These are phyloP conservation scores for Philhelius pedissequus DNA, from an alignment of 2,888 invertebrate genomes.

Conservation along the genomic window DNA sequence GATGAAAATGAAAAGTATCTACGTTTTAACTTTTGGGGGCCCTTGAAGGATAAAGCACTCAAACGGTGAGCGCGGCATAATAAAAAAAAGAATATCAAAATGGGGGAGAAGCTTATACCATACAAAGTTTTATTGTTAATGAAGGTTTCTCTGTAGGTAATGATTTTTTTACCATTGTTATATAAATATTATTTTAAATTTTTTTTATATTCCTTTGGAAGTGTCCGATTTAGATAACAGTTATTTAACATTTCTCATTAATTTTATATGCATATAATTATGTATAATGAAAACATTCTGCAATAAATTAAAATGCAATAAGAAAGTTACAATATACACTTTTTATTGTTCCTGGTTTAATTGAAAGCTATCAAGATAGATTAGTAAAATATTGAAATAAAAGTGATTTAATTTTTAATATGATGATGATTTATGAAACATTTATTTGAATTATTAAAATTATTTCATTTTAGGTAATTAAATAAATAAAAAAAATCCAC, in stretches of 20 bases:
- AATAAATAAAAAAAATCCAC: background rate
- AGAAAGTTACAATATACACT: background rate
- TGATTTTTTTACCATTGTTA: conserved; percentile 41
- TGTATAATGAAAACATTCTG: conserved; percentile 2
- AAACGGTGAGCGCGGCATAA: background rate
- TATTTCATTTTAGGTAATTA: no score
- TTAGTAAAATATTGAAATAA: background rate
- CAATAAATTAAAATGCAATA: background rate
- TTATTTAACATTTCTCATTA: conserved; percentile 5
- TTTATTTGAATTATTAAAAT: no score
- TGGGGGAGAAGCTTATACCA: conserved; percentile 8
- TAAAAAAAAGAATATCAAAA: background rate
- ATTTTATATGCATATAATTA: background rate
- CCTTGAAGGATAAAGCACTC: conserved; percentile 27
- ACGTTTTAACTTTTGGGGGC: background rate
- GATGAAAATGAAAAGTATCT: conserved; percentile 45
- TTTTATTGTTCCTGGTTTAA: background rate
- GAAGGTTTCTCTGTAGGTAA: conserved; percentile 15
- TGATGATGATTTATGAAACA: no score
- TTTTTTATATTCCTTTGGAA: background rate
- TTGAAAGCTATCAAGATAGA: background rate
- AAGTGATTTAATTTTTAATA: background rate
- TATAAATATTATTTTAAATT: background rate
- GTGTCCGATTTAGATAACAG: conserved; percentile 10
- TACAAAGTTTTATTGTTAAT: conserved; percentile 31